Evolutionary conservation across 1,140 invertebrate genomes (phyloP), one percentile per base, ranked within the genome.

Genomic region (Bombus polaris): DNA sequence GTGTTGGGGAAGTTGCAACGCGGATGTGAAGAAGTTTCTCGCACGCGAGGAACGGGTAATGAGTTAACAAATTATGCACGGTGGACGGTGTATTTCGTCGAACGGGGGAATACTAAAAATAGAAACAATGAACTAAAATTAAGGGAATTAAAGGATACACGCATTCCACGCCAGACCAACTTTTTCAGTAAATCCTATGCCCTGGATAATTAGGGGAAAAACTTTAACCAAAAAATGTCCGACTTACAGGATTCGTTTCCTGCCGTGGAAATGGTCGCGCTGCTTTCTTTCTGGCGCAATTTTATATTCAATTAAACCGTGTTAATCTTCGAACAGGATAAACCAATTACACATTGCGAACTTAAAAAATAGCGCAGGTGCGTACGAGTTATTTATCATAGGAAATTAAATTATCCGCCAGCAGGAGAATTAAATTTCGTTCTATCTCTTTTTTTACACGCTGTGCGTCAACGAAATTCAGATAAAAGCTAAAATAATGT

Each of bases 121-220:
- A 3, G 57, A n/a, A 76, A 68, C 32, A 66, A 65, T 47, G 57
- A 75, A 75, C 13, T 37, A 75, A 74, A 82, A 82, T 76, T n/a
- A 76, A 47, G 18, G 42, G 22, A 37, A 65, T 66, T 76, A 66
- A 59, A 9, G 39, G 53, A 47, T 62, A 37, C 53, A 32, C 37
- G 70, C n/a, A 35, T 53, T 44, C 70, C 62, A 9, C 3, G 77
- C 18, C 12, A n/a, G 53, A 32, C 42, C 2, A 44, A 76, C 81
- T 76, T 83, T 75, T 47, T 62, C 70, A 10, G 42, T 75, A 75
- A 42, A 75, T 65, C 15, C 72, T 39, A 28, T 35, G 22, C 25
- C 42, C 44, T 22, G 59, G 81, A 83, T 83, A 83, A 76, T 83
- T 83, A 83, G 59, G 25, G 28, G 79, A 75, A 59, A 59, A 81